A percentile compares a stretch with the other conserved stretches of the same genome.
These are phyloP conservation scores for Lasioglossum lativentre DNA, from an alignment of 2,888 invertebrate species.

Conservation along the genomic window DNA sequence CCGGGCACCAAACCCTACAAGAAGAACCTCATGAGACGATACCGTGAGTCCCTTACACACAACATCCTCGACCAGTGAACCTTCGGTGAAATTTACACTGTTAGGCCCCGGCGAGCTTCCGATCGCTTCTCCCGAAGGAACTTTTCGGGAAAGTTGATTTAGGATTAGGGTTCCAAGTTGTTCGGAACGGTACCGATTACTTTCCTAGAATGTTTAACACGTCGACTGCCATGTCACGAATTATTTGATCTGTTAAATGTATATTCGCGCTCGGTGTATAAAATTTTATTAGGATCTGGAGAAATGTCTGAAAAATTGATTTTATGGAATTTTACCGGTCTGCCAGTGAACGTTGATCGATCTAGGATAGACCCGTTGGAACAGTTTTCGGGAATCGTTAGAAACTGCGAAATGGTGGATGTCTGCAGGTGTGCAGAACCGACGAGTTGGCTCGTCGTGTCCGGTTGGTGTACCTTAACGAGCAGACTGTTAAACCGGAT, in stretches of 20 bases:
- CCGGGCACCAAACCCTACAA: conserved; percentile 90
- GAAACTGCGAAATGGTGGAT: not conserved
- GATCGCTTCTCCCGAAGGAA: too few species aligned
- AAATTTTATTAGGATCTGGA: too few species aligned
- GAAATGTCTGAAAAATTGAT: too few species aligned
- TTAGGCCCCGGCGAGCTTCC: not conserved
- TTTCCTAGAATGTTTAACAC: not conserved
- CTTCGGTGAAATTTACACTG: too few species aligned
- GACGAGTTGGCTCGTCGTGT: not conserved
- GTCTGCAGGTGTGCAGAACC: not conserved
- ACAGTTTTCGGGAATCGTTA: too few species aligned
- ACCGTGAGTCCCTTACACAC: conserved; percentile 90
- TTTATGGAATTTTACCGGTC: too few species aligned
- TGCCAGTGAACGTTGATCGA: too few species aligned
- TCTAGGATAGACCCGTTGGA: too few species aligned
- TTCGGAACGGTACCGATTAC: too few species aligned
- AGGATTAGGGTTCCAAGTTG: not conserved
- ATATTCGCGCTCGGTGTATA: too few species aligned
- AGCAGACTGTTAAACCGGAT: conserved; percentile 5
- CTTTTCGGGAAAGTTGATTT: not conserved
- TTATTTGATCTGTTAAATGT: too few species aligned
- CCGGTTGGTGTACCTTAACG: not conserved
- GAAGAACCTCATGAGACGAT: conserved; percentile 96
- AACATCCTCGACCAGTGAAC: not conserved
- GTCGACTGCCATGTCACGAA: not conserved